Percentiles rank a stretch among this genome's conserved stretches.
These are phyloP conservation scores for Lasius platythorax DNA, from an alignment of 2,888 invertebrate species.

Conservation along the genomic window DNA sequence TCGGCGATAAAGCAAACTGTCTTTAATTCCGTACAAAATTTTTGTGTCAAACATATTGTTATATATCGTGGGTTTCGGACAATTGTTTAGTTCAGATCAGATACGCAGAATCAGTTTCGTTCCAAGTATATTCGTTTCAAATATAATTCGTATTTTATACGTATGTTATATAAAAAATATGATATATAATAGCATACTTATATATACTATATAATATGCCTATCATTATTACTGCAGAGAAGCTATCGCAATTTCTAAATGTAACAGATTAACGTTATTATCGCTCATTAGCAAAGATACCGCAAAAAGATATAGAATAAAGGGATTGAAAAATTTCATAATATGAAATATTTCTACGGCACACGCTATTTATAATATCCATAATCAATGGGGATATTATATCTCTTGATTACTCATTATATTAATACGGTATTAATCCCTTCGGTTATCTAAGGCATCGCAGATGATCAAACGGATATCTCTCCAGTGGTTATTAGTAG, in stretches of 20 bases:
- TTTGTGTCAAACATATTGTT: background rate
- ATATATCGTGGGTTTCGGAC: background rate
- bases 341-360: background rate
- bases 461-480: constrained; percentile 5
- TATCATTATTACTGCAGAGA: background rate
- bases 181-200: background rate
- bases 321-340: background rate
- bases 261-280: background rate
- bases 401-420: constrained; percentile 5
- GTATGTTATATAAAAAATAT: background rate
- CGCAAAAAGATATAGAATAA: constrained; percentile 17
- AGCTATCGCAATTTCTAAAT: background rate
- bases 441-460: constrained; percentile 14
- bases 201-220: background rate
- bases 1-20: constrained; percentile 22
- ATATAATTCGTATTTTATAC: background rate
- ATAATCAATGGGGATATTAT: background rate
- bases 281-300: constrained; percentile 14
- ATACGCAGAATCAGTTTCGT: background rate
- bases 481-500: background rate
- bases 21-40: background rate
- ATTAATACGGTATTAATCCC: constrained; percentile 36
- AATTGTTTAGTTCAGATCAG: background rate
- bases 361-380: background rate
- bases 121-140: background rate